phyloP scores from a whole-genome alignment of 1,140 invertebrate genomes.

The Thereuonema tuberculata region DNA sequence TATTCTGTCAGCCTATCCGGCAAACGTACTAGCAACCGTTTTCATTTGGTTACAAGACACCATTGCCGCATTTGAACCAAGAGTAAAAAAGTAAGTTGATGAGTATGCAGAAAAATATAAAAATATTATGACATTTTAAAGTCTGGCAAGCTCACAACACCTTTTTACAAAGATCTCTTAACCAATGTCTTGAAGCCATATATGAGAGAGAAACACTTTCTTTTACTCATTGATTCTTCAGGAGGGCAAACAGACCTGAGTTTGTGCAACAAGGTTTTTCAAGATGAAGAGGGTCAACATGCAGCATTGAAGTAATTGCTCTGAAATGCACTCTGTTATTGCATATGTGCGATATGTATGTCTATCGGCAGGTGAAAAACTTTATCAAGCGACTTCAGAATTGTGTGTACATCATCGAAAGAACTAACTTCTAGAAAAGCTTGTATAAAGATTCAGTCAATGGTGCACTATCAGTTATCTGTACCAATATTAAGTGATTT shows the following conservation, averaged over 20 bases:
- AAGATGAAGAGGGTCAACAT: background rate
- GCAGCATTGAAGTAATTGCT: background rate
- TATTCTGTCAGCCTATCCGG: background rate
- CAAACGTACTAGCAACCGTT: background rate
- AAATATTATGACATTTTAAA: background rate
- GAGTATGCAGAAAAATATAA: background rate
- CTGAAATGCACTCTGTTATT: background rate
- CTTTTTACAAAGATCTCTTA: background rate
- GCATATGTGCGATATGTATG: background rate
- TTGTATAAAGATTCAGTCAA: constrained; percentile 6
- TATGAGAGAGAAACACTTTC: background rate
- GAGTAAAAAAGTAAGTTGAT: background rate
- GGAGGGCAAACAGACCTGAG: background rate
- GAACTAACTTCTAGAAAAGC: constrained; percentile 6
- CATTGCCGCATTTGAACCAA: background rate
- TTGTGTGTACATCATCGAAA: background rate
- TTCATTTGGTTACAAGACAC: background rate
- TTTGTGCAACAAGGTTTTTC: background rate
- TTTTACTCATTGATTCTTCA: background rate
- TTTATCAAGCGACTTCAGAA: background rate
- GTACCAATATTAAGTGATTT: background rate
- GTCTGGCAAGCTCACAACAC: background rate
- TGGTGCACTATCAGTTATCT: constrained; percentile 5
- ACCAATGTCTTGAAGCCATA: background rate
- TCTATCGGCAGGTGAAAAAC: background rate